phyloP scores from a whole-genome alignment of 1,140 invertebrate species.

The Caerostris darwini region DNA sequence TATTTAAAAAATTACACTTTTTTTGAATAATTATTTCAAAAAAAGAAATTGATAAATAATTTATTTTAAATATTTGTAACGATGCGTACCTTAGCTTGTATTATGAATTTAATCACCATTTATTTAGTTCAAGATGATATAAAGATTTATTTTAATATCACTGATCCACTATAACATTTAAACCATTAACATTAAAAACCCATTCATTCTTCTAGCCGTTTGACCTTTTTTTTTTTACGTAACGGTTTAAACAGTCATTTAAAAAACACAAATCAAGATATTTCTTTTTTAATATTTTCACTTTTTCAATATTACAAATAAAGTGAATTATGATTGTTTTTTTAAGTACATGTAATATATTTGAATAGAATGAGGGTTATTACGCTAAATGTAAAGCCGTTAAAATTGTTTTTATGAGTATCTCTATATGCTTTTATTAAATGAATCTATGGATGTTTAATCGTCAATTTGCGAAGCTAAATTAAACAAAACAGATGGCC shows the following conservation, averaged over 20 bases:
- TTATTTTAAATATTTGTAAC: no score
- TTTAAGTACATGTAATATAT: conserved; percentile 56
- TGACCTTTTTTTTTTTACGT: not conserved
- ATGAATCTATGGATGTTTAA: conserved; percentile 40
- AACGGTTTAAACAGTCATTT: not conserved
- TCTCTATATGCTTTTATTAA: conserved; percentile 31
- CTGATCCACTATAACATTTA: not conserved
- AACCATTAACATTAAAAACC: conserved; percentile 42
- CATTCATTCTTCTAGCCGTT: conserved; percentile 24
- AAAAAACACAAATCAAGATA: not conserved
- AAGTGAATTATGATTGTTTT: conserved; percentile 17
- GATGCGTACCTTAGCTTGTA: no score
- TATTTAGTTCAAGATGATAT: no score
- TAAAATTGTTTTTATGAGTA: conserved; percentile 55
- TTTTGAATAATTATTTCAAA: no score
- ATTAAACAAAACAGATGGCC: conserved; percentile 62
- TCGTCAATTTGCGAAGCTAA: conserved; percentile 54
- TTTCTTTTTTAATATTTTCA: not conserved
- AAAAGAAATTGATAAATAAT: no score
- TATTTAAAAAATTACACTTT: no score
- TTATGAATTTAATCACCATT: no score
- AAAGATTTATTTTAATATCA: no score
- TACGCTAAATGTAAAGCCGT: conserved; percentile 59
- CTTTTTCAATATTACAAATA: not conserved
- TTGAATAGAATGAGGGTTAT: conserved; percentile 49